Base-by-base conservation (phyloP, 1,140 invertebrate genomes). In the Choristoneura fumiferana region DNA sequence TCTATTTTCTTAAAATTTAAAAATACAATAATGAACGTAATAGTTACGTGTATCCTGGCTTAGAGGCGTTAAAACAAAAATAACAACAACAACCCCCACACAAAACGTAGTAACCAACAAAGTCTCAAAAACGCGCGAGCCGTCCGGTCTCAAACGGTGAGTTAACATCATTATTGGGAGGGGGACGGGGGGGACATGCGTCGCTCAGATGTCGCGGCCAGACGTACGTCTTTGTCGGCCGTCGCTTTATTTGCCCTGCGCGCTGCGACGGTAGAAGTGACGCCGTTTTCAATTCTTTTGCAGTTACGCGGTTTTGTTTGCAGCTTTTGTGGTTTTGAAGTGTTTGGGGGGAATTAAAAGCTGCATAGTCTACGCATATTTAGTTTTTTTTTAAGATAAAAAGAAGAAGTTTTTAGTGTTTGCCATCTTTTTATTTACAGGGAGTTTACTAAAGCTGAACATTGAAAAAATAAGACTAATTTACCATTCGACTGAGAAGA, bases 171-270 rank as follows among this genome's bases (percentile, higher is more conserved):
- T 85, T 83, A 83, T 81, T 75, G 79, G 58, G 60, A 68, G 62
- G 67, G 60, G 54, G 52, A n/a, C n/a, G 53, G 64, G 75, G 70
- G 73, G 70, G 82, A 80, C 80, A 81, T 79, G 82, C 80, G 82
- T 84, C 82, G 80, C 82, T 84, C 81, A 85, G 76, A 81, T 81
- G 82, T 85, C 84, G 76, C 77, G 68, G 67, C 56, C 84, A 87
- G 84, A 84, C 83, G 83, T 78, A 86, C 84, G 84, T 87, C 84
- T 87, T 87, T 87, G 84, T 87, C 80, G 66, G 56, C 64, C 80
- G 72, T 61, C 73, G 81, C 73, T 84, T 85, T 83, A 83, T 85
- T 85, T 84, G 80, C 78, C 57, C 57, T 71, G 73, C 65, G 40
- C 61, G 71, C 59, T 71, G 69, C 65, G 57, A 64, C 52, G 68